Base-by-base conservation (phyloP, 2,888 invertebrate species). In the Philereme transversata region DNA sequence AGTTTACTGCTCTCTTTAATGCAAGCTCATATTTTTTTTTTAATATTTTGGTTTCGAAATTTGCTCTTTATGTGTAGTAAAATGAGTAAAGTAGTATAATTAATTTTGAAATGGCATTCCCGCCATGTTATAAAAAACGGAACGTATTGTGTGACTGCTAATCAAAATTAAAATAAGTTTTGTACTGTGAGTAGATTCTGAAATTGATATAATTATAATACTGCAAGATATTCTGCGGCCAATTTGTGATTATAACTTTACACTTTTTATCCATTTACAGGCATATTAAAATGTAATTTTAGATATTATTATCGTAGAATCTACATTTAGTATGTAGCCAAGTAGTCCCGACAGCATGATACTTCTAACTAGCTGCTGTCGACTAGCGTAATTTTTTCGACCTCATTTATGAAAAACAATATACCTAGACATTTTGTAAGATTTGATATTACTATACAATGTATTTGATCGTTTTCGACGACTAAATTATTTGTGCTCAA, bases 261-360 rank as follows among this genome's bases (percentile, higher is more conserved):
- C 88, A 86, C 79, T 88, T 89, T 89, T 85, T 89, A 89, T 87
- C 87, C 86, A 83, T 90, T 88, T 90, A 90, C 87, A 87, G 80
- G 86, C 86, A 81, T 84, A 77, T 60, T 61, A 81, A 84, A 86
- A 81, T 80, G 77, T 89, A 85, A 83, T 81, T 84, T 84, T 90
- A 88, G 87, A 86, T 64, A 75, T 60, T 62, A 60, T 57, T 56
- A 62, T 58, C 78, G 85, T 90, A 90, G 90, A 79, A 77, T 82
- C 84, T 63, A 68, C 63, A 65, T 64, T 49, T 62, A 51, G 36
- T 62, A 64, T 87, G 83, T 90, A 90, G 83, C 81, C 64, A 81
- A 77, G 84, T 87, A 88, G 87, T 72, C 68, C 72, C 70, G 74
- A 80, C 77, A 75, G 84, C 74, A 60, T 63, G 73, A 71, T 78